Base-by-base conservation (phyloP, 2,113 vertebrate species). In the Ammodramus savannarum region DNA sequence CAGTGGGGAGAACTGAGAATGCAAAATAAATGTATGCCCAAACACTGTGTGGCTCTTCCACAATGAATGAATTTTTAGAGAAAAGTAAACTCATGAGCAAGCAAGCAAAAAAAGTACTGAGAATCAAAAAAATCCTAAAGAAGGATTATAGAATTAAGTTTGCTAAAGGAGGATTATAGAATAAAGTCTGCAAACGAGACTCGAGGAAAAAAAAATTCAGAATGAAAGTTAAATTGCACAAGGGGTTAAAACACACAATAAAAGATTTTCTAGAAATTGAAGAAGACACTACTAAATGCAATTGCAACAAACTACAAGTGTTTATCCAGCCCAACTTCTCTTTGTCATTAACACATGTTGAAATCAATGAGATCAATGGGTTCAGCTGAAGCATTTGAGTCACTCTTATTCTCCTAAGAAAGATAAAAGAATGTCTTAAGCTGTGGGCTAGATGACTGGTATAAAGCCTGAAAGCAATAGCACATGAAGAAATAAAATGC, bases 281-380 rank as follows among this genome's bases (percentile, higher is more conserved):
- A 92, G 71, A 68, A 92, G 74, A 38, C 74, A 67, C 10, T 36
- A 77, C 29, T 79, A 90, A 59, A 76, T 51, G 76, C 88, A 95
- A 87, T 68, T 85, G 48, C 55, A 89, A 84, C 13, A 67, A 55
- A 58, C 51, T 39, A 39, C 9, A 79, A 81, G 44, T 67, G 52
- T 87, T 95, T 94, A 85, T 85, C 34, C 15, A 69, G 51, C 80
- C n/a, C n/a, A 63, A 19, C 57, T 93, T 79, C 66, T 57, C 49
- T 62, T 68, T 78, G 38, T 66, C 82, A 71, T 94, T 90, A 92
- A 29, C 27, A 43, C 80, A 51, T 61, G 51, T 29, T 76, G 72
- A 96, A 94, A 93, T 85, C 80, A 87, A 90, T 85, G 69, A 89
- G 87, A 93, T 92, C 88, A 87, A 59, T 62, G 52, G 58, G 79